Evolutionary conservation across 1,140 invertebrate genomes (phyloP), one percentile per base, ranked within the genome.

Genomic region (Andricus grossulariae): DNA sequence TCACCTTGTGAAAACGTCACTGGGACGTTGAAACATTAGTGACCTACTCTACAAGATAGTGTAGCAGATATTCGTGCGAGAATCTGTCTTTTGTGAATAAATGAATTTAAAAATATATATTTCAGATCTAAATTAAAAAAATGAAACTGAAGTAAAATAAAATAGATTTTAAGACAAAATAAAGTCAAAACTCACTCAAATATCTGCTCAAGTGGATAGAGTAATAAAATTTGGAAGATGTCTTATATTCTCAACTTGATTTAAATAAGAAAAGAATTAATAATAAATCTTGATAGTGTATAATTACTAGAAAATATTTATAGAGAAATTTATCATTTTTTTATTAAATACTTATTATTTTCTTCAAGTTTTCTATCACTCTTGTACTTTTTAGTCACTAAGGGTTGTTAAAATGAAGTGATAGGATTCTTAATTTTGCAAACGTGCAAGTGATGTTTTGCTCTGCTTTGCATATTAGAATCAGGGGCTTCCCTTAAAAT

Each of bases 1-100:
- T 88, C 90, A 91, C 90, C 90, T 77, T 76, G 87, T 88, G 85
- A 79, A 57, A 72, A 79, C 66, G 82, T 83, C 83, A 60, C 57
- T 25, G 57, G 21, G 21, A 60, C 21, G 57, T 60, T 12, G 11
- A 66, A 15, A 45, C 25, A 66, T 45, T 66, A 66, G 25, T 66
- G 60, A 45, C 60, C 25, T 45, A 45, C 60, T 32, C 60, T 39
- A 66, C 60, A 45, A 66, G 32, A 16, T 66, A 16, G 39, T 66
- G 39, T 39, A 39, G 5, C 15, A 39, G 25, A 66, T 21, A 66
- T 45, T 16, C 8, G n/a, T 39, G 25, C n/a, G 25, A 66, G 13
- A 66, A 1, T 32, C 7, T 4, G 16, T 60, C 21, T 25, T 32
- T 32, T 15, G 16, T 32, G 3, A 32, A 7, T 60, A 32, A 45